phyloP scores from a whole-genome alignment of 2,888 invertebrate genomes.

The Morinoia aosen region DNA sequence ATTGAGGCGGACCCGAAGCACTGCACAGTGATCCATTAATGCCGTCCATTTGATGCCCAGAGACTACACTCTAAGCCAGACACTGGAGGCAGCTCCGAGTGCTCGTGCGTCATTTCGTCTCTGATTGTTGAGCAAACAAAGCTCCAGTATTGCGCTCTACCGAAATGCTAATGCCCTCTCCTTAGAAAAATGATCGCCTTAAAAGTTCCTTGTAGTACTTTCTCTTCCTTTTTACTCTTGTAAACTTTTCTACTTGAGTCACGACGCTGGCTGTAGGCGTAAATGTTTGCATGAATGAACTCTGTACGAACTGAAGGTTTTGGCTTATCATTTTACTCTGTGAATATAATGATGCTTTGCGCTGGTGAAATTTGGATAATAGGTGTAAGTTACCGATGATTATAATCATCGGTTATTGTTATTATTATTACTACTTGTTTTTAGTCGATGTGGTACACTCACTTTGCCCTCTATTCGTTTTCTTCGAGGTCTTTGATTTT shows the following conservation, averaged over 20 bases:
- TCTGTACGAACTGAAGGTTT: neutral
- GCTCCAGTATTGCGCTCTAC: conserved; percentile 26
- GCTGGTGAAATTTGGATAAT: neutral
- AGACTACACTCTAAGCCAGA: neutral
- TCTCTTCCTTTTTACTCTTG: conserved; percentile 14
- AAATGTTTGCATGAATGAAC: neutral
- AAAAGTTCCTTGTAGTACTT: conserved; percentile 31
- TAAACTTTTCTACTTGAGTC: neutral
- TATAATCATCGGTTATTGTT: no score
- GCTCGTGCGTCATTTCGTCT: conserved; percentile 39
- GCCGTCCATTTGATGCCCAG: neutral
- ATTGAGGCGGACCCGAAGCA: neutral
- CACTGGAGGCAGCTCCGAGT: neutral
- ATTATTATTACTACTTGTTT: no score
- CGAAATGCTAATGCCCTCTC: conserved; percentile 46
- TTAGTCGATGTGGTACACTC: neutral
- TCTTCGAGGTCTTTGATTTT: no score
- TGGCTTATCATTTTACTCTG: neutral
- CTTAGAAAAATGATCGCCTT: conserved; percentile 1
- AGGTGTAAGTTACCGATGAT: neutral
- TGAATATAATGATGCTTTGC: neutral
- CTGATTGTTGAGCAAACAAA: conserved; percentile 12
- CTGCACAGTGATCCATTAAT: neutral
- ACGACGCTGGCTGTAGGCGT: neutral
- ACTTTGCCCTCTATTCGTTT: no score